Percentiles rank a stretch among this genome's conserved stretches.
Conservation (phyloP, 2,888 invertebrate species). For the Lasioglossum figueresi region DNA sequence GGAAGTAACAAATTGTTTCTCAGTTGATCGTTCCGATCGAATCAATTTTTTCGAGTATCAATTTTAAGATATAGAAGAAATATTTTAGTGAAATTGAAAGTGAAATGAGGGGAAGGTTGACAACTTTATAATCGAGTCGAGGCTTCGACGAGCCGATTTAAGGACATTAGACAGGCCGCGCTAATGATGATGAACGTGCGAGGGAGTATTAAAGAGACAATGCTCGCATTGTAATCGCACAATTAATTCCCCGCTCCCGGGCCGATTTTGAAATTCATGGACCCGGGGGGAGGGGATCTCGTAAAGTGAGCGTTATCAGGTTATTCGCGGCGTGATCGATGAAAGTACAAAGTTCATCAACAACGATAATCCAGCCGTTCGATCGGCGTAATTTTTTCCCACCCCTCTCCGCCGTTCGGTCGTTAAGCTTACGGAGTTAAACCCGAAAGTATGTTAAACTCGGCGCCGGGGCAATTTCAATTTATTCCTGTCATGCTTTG, state of each 20-base stretch:
- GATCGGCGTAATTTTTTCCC: constrained; percentile 27
- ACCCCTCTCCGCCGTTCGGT: not conserved
- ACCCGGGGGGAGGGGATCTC: not conserved
- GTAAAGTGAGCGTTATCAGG: not conserved
- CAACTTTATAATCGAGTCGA: not conserved
- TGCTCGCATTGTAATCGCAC: not conserved
- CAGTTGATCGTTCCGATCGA: not conserved
- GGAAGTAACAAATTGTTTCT: no score
- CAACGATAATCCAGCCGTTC: constrained; percentile 17
- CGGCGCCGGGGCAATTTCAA: constrained; percentile 54
- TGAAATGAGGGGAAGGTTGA: not conserved
- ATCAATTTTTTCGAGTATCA: no score
- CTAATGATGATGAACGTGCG: not conserved
- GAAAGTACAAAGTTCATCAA: constrained; percentile 3
- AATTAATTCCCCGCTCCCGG: not conserved
- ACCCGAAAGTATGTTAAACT: constrained; percentile 47
- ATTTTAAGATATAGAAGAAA: not conserved
- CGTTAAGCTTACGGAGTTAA: constrained; percentile 33
- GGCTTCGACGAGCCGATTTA: not conserved
- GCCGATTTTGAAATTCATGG: not conserved
- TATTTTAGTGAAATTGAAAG: not conserved
- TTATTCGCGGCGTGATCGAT: constrained; percentile 15
- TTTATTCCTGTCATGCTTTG: constrained; percentile 64
- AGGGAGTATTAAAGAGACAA: not conserved
- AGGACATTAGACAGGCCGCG: not conserved